phyloP scores from a whole-genome alignment of 1,140 invertebrate genomes.

The Nomia melanderi region DNA sequence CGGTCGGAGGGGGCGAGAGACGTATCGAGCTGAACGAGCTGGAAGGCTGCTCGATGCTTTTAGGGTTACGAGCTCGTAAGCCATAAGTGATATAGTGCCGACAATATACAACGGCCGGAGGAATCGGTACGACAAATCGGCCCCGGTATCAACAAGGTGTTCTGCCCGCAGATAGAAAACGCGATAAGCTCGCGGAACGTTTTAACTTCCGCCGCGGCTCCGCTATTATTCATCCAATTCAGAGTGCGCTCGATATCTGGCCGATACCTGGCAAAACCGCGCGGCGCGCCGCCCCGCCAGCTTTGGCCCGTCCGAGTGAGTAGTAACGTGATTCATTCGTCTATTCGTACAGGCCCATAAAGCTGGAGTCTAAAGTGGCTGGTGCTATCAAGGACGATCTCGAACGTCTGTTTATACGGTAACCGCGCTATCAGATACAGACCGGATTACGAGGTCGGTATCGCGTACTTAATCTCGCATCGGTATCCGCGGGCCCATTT shows the following conservation, averaged over 20 bases:
- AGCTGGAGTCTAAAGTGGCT: slow-evolving; percentile 51
- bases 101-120: slow-evolving; percentile 15
- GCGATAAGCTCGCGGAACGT: slow-evolving; percentile 30
- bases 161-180: slow-evolving; percentile 18
- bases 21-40: not conserved
- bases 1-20: not conserved
- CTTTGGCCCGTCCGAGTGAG: slow-evolving; percentile 49
- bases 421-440: slow-evolving; percentile 64
- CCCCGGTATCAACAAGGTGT: slow-evolving; percentile 41
- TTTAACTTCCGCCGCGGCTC: slow-evolving; percentile 36
- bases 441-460: slow-evolving; percentile 64
- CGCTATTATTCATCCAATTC: slow-evolving; percentile 47
- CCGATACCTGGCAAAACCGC: slow-evolving; percentile 25
- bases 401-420: slow-evolving; percentile 63
- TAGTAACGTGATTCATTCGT: slow-evolving; percentile 55
- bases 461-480: slow-evolving; percentile 63
- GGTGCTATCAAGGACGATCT: slow-evolving; percentile 60
- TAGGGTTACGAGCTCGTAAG: not conserved
- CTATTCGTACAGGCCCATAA: slow-evolving; percentile 49
- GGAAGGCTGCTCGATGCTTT: slow-evolving; percentile 10
- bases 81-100: slow-evolving; percentile 35
- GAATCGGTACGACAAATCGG: slow-evolving; percentile 42
- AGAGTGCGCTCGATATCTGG: slow-evolving; percentile 24
- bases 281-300: not conserved
- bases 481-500: slow-evolving; percentile 62